Evolutionary conservation across 1,140 invertebrate species (phyloP), one percentile per base, ranked within the genome.

Genomic region (Aphelinus atriplicis): DNA sequence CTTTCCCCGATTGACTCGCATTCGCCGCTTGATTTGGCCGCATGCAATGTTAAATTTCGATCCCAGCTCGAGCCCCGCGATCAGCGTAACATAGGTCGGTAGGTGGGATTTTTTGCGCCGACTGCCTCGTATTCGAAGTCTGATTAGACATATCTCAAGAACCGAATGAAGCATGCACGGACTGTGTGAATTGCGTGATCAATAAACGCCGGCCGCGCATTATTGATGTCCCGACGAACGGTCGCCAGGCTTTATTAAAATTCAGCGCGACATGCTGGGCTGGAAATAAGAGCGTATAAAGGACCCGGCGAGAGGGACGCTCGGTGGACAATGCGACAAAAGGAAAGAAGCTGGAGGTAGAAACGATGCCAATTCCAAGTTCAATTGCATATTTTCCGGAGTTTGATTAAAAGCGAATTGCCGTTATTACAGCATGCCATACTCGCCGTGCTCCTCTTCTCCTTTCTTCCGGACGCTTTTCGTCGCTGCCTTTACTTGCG

Each of bases 351-450:
- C 47, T 26, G n/a, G 65, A 56, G 9, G 48, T 43, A 47, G 56
- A 50, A 57, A 50, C 48, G 58, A 68, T 26, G 65, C 50, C 65
- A 74, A 74, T 74, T 74, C 72, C 60, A 74, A 68, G 50, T 74
- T 68, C 58, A 51, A 74, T 74, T 68, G 60, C 65, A 74, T 51
- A 69, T 75, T 69, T 66, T 75, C 70, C 60, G 66, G 7, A 47
- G 53, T 74, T 74, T 63, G 65, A 74, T 74, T 74, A 58, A 74
- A 74, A 74, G 68, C 65, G 58, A 74, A 68, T 75, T 75, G 51
- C 66, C 53, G 47, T 69, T 75, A 75, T 64, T 75, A 75, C 60
- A 53, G 60, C 70, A 62, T 68, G 43, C 56, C 43, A 66, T 7
- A 7, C 46, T 1, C 46, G 3, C 61, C 46, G 3, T 4, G 3